These are phyloP conservation scores for Mellilla xanthometata DNA, from an alignment of 2,888 invertebrate species.

Conservation along the genomic window DNA sequence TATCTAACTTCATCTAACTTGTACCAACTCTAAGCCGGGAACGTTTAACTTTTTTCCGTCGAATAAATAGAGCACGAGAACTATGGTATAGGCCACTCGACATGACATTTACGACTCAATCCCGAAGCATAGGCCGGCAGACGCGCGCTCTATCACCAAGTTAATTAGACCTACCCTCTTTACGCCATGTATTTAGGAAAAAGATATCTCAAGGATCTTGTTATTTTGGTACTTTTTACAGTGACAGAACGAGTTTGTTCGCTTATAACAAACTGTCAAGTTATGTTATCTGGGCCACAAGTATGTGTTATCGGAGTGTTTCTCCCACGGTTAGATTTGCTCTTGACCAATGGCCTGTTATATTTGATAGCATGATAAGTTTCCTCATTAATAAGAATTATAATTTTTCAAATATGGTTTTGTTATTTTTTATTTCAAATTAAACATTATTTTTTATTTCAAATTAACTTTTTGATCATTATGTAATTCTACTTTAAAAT, in stretches of 20 bases:
- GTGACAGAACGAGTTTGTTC: slow-evolving; percentile 68
- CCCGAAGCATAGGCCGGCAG: slow-evolving; percentile 67
- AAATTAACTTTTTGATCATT: too few relatives aligned
- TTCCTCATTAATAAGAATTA: too few relatives aligned
- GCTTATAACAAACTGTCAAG: slow-evolving; percentile 68
- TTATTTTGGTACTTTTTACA: slow-evolving; percentile 54
- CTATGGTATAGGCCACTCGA: slow-evolving; percentile 68
- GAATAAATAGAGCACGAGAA: slow-evolving; percentile 69
- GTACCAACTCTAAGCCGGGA: slow-evolving; percentile 52
- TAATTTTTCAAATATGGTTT: too few relatives aligned
- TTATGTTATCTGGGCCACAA: slow-evolving; percentile 64
- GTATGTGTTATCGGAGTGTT: slow-evolving; percentile 50
- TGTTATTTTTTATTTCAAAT: too few relatives aligned
- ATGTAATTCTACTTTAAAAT: too few relatives aligned
- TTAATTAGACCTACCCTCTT: slow-evolving; percentile 55
- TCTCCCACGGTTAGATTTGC: slow-evolving; percentile 56
- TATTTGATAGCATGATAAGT: too few relatives aligned
- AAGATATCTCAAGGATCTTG: slow-evolving; percentile 45
- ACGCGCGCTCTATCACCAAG: slow-evolving; percentile 60
- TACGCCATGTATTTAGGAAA: slow-evolving; percentile 15
- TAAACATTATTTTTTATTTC: too few relatives aligned
- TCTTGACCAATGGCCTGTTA: slow-evolving; percentile 1
- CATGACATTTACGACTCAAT: slow-evolving; percentile 81
- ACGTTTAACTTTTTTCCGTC: slow-evolving; percentile 58
- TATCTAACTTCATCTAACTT: slow-evolving; percentile 55